A percentile compares a stretch with the other conserved stretches of the same genome.
phyloP scores from a whole-genome alignment of 1,140 invertebrate species.

The Lerema accius region DNA sequence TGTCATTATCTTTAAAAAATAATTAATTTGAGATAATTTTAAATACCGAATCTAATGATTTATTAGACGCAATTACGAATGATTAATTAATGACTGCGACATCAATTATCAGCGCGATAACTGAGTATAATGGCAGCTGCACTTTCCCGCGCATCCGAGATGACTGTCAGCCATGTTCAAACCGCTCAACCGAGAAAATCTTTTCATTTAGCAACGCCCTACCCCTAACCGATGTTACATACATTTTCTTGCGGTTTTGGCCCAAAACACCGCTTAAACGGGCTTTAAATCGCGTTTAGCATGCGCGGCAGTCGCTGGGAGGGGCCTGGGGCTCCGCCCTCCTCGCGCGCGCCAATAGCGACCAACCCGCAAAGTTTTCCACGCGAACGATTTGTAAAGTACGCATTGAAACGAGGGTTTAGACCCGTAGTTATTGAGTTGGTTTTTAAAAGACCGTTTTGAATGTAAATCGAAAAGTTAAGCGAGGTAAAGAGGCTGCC shows the following conservation, averaged over 20 bases:
- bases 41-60: constrained; percentile 11
- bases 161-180: constrained; percentile 77
- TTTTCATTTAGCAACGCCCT: constrained; percentile 79
- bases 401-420: constrained; percentile 70
- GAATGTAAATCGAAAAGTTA: constrained; percentile 82
- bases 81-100: constrained; percentile 19
- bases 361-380: constrained; percentile 56
- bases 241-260: constrained; percentile 81
- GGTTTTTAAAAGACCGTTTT: constrained; percentile 81
- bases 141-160: constrained; percentile 70
- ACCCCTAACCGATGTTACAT: constrained; percentile 74
- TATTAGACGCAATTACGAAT: constrained; percentile 15
- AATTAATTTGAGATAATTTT: constrained; percentile 13
- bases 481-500: constrained; percentile 76
- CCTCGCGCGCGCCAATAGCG: constrained; percentile 49
- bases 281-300: constrained; percentile 78
- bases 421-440: constrained; percentile 77
- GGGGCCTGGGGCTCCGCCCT: constrained; percentile 62
- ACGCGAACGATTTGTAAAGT: constrained; percentile 68
- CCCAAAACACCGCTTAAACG: constrained; percentile 82
- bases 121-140: constrained; percentile 47
- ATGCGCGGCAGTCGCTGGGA: constrained; percentile 65
- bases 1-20: constrained; percentile 2
- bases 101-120: constrained; percentile 38
- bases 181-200: constrained; percentile 75